Evolutionary conservation across 1,140 invertebrate species (phyloP), one percentile per base, ranked within the genome.

Genomic region (Trichoplusia ni): DNA sequence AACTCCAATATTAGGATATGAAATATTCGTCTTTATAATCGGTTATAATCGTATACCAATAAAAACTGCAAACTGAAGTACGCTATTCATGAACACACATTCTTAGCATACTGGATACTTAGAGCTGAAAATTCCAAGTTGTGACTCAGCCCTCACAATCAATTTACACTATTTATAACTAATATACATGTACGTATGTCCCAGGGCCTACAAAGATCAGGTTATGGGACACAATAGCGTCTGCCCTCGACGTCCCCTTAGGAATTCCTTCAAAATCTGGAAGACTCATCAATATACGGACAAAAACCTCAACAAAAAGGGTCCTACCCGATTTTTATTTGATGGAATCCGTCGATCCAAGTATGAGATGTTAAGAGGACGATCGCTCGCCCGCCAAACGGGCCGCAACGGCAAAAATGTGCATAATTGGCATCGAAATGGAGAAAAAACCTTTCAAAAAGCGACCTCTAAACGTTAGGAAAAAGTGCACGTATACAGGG

Each of bases 371-470:
- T 62, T 21, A n/a, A 51, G 18, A 58, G 58, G 49, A 19, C 44
- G 47, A 64, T 56, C 78, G 77, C 68, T 71, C 73, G 77, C 67
- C 74, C 65, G 74, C 75, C 86, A 89, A 89, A 89, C 73, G 81
- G 54, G 60, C 81, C 86, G 82, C 82, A 73, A 75, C 75, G 78
- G 82, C 82, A 89, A 86, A 89, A 89, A 89, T 89, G 86, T 87
- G 82, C 86, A 89, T 89, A 89, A 89, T 89, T 89, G 86, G 77
- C 71, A 63, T 61, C 72, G 73, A 81, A 71, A 72, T 61, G 56
- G 69, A 77, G 82, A 88, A 89, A 89, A 89, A 89, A 87, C 78
- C 60, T 71, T 72, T 87, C 81, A 87, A 89, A 89, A 89, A 89
- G 68, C 82, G 75, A 87, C 80, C 81, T 86, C 83, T 75, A 85